Conservation (phyloP, 2,888 invertebrate species). For the Drosophila flavopinicola region DNA sequence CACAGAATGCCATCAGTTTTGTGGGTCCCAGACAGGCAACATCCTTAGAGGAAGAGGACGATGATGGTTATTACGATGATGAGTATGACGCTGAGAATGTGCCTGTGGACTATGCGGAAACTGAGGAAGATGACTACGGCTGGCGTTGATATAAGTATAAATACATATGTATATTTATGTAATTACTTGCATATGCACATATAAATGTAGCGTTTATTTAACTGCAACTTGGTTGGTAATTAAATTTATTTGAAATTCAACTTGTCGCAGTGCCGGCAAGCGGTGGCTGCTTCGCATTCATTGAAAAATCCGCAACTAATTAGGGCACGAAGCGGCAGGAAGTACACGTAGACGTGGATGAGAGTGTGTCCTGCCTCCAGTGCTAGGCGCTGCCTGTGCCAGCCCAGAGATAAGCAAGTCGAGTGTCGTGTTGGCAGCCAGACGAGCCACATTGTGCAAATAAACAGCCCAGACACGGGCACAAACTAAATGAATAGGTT, state of each 20-base stretch:
- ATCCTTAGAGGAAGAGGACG: slow-evolving; percentile 26
- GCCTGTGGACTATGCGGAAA: slow-evolving; percentile 22
- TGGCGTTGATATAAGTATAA: slow-evolving; percentile 29
- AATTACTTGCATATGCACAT: slow-evolving; percentile 9
- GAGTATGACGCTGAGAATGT: slow-evolving; percentile 22
- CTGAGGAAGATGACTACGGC: slow-evolving; percentile 39
- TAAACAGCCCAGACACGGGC: slow-evolving; percentile 43
- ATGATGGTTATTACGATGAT: slow-evolving; percentile 28
- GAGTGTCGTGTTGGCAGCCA: slow-evolving; percentile 35
- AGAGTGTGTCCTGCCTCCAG: slow-evolving; percentile 19
- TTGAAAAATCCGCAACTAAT: slow-evolving; percentile 77
- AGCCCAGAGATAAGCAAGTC: slow-evolving; percentile 48
- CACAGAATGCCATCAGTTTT: slow-evolving; percentile 44
- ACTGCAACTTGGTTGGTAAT: slow-evolving; percentile 64
- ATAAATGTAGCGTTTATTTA: slow-evolving; percentile 52
- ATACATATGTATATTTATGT: slow-evolving; percentile 1
- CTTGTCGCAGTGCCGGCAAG: slow-evolving; percentile 60
- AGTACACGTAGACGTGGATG: slow-evolving; percentile 28
- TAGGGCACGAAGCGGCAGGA: slow-evolving; percentile 54
- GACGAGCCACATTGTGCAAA: slow-evolving; percentile 38
- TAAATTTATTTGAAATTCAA: slow-evolving; percentile 71
- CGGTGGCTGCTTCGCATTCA: slow-evolving; percentile 46
- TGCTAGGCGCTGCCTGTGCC: slow-evolving; percentile 17
- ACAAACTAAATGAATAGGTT: slow-evolving; percentile 7
- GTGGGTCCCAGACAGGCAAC: slow-evolving; percentile 52